Evolutionary conservation across 1,140 invertebrate species (phyloP).

Genomic region (Pogonomyrmex barbatus): DNA sequence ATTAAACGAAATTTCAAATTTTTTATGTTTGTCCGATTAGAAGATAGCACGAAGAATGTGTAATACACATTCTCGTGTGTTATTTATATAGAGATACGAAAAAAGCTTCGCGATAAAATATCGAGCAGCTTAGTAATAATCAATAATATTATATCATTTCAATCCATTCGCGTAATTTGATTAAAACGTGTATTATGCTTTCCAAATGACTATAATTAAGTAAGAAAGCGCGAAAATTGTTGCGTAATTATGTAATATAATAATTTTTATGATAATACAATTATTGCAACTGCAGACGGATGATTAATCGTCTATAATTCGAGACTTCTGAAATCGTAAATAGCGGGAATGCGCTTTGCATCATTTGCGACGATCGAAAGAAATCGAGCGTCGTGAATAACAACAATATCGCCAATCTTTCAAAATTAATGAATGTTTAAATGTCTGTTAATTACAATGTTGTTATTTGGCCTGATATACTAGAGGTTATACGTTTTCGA

Average conservation of each 20-base stretch:
- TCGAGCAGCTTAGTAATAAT: background rate
- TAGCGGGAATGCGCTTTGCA: background rate
- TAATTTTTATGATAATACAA: constrained; percentile 1
- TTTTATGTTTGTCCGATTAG: background rate
- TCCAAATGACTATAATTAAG: background rate
- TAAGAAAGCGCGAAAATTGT: background rate
- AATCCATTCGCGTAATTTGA: background rate
- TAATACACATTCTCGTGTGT: too few species aligned
- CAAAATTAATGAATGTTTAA: constrained; percentile 38
- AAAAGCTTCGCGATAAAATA: background rate
- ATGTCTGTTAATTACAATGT: constrained; percentile 47
- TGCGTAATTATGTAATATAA: background rate
- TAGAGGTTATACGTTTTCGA: constrained; percentile 40
- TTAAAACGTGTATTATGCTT: background rate
- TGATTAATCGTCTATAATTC: constrained; percentile 9
- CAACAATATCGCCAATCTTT: constrained; percentile 36
- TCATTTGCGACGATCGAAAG: constrained; percentile 4
- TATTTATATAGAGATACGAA: constrained; percentile 7
- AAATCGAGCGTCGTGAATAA: constrained; percentile 27
- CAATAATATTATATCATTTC: constrained; percentile 13
- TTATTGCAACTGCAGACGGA: background rate
- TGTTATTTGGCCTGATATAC: constrained; percentile 19
- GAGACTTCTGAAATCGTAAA: constrained; percentile 12
- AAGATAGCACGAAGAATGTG: background rate
- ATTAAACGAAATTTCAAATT: background rate